phyloP scores from a whole-genome alignment of 1,140 invertebrate genomes.

The Drosophila kanapiae region DNA sequence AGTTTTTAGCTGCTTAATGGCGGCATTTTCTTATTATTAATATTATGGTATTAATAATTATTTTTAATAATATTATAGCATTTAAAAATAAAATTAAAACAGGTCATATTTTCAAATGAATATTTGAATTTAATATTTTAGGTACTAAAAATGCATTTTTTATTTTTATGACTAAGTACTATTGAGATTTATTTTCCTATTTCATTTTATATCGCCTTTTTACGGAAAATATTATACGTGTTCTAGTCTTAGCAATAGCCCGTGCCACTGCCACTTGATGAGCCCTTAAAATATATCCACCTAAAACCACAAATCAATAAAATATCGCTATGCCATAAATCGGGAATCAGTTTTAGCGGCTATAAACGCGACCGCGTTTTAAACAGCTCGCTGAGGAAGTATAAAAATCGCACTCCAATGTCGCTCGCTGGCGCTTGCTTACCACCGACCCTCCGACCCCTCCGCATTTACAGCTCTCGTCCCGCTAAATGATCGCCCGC shows the following conservation, averaged over 20 bases:
- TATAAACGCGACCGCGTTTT: slow-evolving; percentile 47
- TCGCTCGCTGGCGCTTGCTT: slow-evolving; percentile 64
- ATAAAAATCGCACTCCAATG: slow-evolving; percentile 48
- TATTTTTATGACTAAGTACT: not conserved
- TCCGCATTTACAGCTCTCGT: slow-evolving; percentile 52
- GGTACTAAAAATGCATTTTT: not conserved
- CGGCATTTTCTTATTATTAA: too few relatives aligned
- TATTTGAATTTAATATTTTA: not conserved
- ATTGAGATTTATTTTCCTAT: not conserved
- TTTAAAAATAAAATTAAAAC: not conserved
- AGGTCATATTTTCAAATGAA: not conserved
- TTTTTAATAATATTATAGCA: too few relatives aligned
- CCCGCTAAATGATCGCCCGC: slow-evolving; percentile 33
- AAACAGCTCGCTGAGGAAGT: slow-evolving; percentile 22
- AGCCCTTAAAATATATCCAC: slow-evolving; percentile 17
- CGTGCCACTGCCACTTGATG: slow-evolving; percentile 16
- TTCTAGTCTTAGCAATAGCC: slow-evolving; percentile 3
- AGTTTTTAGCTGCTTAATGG: too few relatives aligned
- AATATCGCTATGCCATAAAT: slow-evolving; percentile 34
- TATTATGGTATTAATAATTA: too few relatives aligned
- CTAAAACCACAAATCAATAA: slow-evolving; percentile 26
- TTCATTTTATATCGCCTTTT: not conserved
- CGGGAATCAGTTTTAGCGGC: slow-evolving; percentile 28
- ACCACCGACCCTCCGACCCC: slow-evolving; percentile 1
- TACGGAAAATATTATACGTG: not conserved